Percentiles rank a stretch among this genome's conserved stretches.
Conservation (phyloP, 2,797 vertebrate genomes). For the Eptatretus atami region DNA sequence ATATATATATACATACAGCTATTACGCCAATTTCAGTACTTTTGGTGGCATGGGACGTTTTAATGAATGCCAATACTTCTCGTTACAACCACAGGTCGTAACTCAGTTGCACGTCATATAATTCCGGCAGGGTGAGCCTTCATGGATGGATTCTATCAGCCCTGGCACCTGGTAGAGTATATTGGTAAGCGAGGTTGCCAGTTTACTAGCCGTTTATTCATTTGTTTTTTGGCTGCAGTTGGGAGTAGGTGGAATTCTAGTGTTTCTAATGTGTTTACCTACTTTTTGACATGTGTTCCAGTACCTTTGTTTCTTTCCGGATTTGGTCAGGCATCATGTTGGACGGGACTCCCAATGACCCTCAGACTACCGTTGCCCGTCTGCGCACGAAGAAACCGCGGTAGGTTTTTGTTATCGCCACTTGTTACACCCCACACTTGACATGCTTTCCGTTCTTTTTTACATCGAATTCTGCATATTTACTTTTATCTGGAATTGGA, state of each 20-base stretch:
- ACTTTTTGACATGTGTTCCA: constrained; percentile 13
- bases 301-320: constrained; percentile 82
- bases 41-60: too few species aligned
- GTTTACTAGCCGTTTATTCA: not conserved
- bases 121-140: constrained; percentile 85
- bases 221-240: not conserved
- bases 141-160: constrained; percentile 88
- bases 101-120: constrained; percentile 84
- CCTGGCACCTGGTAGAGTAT: constrained; percentile 96
- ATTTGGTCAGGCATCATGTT: constrained; percentile 74
- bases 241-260: not conserved
- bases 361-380: constrained; percentile 40
- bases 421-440: too few species aligned
- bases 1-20: too few species aligned
- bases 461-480: too few species aligned
- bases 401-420: constrained; percentile 13
- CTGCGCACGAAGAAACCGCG: constrained; percentile 44
- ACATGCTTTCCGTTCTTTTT: too few species aligned
- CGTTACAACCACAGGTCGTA: constrained; percentile 24
- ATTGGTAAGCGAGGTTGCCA: constrained; percentile 29
- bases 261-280: not conserved
- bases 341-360: constrained; percentile 73
- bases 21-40: too few species aligned
- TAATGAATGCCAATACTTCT: too few species aligned
- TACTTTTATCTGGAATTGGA: too few species aligned